phyloP scores from a whole-genome alignment of 1,140 invertebrate species.

The Zaprionus davidi region DNA sequence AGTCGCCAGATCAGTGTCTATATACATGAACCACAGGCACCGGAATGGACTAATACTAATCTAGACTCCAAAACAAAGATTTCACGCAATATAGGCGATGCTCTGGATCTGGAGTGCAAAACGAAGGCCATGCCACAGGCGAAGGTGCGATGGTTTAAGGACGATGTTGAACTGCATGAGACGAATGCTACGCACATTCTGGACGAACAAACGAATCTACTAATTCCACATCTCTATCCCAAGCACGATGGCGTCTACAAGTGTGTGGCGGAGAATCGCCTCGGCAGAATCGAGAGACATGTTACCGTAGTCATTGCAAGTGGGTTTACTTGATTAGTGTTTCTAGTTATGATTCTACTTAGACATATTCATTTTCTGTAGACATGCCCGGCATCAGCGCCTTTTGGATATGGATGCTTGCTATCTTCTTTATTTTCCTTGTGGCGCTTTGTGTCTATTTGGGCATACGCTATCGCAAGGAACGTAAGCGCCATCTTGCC shows the following conservation, averaged over 20 bases:
- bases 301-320: conserved; percentile 75
- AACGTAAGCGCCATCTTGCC: conserved; percentile 68
- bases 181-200: conserved; percentile 84
- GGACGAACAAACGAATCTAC: conserved; percentile 78
- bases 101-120: conserved; percentile 80
- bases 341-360: neutral
- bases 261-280: conserved; percentile 83
- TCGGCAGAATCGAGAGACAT: conserved; percentile 70
- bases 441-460: conserved; percentile 85
- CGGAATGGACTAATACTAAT: conserved; percentile 71
- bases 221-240: conserved; percentile 73
- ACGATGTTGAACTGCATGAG: conserved; percentile 56
- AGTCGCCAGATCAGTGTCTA: conserved; percentile 59
- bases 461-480: conserved; percentile 83
- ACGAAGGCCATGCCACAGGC: conserved; percentile 84
- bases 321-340: conserved; percentile 45
- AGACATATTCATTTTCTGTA: conserved; percentile 1
- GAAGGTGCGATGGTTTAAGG: conserved; percentile 85
- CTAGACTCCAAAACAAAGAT: conserved; percentile 67
- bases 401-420: conserved; percentile 78
- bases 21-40: conserved; percentile 68
- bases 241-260: conserved; percentile 83
- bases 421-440: conserved; percentile 85
- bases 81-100: conserved; percentile 78
- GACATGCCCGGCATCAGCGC: conserved; percentile 65